Evolutionary conservation across 1,140 invertebrate species (phyloP).

Genomic region (Dryas iulia): DNA sequence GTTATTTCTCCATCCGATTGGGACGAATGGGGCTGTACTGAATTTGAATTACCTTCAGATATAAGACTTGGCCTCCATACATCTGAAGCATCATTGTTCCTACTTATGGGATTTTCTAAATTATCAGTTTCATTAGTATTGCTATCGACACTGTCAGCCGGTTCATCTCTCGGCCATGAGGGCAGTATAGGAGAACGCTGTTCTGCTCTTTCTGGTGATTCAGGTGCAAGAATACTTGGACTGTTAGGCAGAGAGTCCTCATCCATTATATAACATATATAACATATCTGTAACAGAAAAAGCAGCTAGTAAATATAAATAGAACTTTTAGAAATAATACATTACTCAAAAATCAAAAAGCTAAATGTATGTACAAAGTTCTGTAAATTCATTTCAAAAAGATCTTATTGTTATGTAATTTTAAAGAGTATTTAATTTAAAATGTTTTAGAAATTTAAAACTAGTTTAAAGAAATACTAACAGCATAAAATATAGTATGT

Average conservation of each 20-base stretch:
- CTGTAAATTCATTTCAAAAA: too few relatives aligned
- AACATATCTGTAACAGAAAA: constrained; percentile 12
- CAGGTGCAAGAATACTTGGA: constrained; percentile 23
- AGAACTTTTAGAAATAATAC: background rate
- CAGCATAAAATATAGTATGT: too few relatives aligned
- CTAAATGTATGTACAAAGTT: too few relatives aligned
- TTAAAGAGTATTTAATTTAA: too few relatives aligned
- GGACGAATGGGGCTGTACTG: background rate
- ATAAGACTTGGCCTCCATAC: background rate
- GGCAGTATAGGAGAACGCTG: background rate
- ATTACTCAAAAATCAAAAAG: background rate
- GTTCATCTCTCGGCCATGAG: background rate
- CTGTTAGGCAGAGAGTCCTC: constrained; percentile 21
- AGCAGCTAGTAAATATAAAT: too few relatives aligned
- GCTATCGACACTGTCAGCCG: background rate
- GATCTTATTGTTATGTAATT: too few relatives aligned
- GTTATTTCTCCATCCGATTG: background rate
- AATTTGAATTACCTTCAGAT: background rate
- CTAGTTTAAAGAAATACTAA: too few relatives aligned
- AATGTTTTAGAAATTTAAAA: too few relatives aligned
- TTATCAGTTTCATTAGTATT: constrained; percentile 7
- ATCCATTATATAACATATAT: constrained; percentile 23
- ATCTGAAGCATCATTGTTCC: background rate
- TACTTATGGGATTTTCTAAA: background rate
- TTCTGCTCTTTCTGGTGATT: constrained; percentile 9